A percentile compares a stretch with the other conserved stretches of the same genome.
Evolutionary conservation across 2,797 vertebrate species (phyloP).

Genomic region (Pseudochaenichthys georgianus): DNA sequence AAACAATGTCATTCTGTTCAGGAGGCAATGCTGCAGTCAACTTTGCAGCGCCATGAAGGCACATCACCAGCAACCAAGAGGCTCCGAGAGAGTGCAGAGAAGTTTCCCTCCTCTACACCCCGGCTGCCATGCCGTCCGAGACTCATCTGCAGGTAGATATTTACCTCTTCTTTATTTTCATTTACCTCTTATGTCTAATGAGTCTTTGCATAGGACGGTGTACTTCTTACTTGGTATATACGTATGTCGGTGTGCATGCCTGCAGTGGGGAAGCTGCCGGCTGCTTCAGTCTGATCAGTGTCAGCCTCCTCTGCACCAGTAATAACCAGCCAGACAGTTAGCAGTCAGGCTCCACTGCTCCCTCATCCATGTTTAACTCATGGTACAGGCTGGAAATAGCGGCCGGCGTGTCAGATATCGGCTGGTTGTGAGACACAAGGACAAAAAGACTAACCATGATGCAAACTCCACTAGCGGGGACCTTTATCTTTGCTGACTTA

Average conservation of each 20-base stretch:
- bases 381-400: conserved; percentile 80
- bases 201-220: conserved; percentile 18
- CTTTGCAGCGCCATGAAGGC: conserved; percentile 84
- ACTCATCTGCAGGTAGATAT: conserved; percentile 65
- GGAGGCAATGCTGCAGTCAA: conserved; percentile 92
- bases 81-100: conserved; percentile 82
- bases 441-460: conserved; percentile 49
- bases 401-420: conserved; percentile 71
- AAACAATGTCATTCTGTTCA: conserved; percentile 93
- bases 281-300: conserved; percentile 65
- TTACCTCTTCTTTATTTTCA: conserved; percentile 45
- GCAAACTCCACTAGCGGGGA: conserved; percentile 44
- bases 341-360: conserved; percentile 71
- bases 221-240: conserved; percentile 52
- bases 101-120: conserved; percentile 77
- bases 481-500: conserved; percentile 60
- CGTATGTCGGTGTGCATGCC: conserved; percentile 54
- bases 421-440: conserved; percentile 55
- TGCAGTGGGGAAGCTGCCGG: conserved; percentile 65
- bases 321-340: conserved; percentile 67
- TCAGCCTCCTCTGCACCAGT: conserved; percentile 75
- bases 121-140: conserved; percentile 24
- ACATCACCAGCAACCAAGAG: conserved; percentile 76
- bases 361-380: conserved; percentile 83
- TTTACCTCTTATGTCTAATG: conserved; percentile 31